Conservation (phyloP, 2,113 vertebrate genomes). For the Sitta europaea region DNA sequence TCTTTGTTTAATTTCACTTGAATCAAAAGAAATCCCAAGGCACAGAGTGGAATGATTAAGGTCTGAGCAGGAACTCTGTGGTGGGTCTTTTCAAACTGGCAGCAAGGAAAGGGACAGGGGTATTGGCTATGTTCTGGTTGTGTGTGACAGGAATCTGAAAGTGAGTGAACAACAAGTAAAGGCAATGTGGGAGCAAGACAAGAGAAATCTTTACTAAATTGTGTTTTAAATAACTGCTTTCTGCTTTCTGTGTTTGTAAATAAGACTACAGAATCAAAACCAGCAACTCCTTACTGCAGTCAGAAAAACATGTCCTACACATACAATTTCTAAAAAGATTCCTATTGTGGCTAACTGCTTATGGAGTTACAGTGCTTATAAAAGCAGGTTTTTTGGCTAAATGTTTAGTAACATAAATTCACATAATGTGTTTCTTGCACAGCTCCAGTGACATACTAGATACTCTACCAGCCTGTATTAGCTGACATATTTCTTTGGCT, state of each 20-base stretch:
- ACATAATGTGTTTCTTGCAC: background rate
- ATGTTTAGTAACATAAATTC: background rate
- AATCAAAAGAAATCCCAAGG: background rate
- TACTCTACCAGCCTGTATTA: background rate
- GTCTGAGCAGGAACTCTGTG: background rate
- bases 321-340: background rate
- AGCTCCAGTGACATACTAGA: background rate
- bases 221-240: background rate
- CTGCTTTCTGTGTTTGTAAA: background rate
- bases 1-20: background rate
- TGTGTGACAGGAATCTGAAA: background rate
- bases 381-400: background rate
- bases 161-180: background rate
- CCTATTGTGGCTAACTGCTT: background rate
- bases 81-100: background rate
- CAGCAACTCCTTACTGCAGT: background rate
- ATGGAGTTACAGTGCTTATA: background rate
- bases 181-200: background rate
- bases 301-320: background rate
- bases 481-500: background rate
- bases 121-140: background rate
- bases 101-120: background rate
- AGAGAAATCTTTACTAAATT: background rate
- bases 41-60: background rate
- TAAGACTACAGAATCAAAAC: accelerated